phyloP scores from a whole-genome alignment of 2,888 invertebrate species.

The Notodonta ziczac region DNA sequence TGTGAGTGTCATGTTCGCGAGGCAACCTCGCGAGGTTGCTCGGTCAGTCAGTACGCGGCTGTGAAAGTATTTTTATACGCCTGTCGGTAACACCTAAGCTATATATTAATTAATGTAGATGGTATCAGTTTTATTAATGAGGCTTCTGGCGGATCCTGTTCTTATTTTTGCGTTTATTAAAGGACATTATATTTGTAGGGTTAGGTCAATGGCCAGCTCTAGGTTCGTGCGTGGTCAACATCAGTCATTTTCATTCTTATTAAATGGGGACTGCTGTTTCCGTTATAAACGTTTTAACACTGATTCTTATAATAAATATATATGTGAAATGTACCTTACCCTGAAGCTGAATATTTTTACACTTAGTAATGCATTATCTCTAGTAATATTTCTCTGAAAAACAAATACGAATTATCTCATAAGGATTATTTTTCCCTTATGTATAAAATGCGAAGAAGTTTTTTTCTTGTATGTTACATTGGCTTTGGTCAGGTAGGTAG shows the following conservation, averaged over 20 bases:
- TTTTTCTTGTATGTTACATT: no score
- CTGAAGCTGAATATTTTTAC: no score
- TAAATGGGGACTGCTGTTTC: no score
- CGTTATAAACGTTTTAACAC: no score
- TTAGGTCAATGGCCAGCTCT: background rate
- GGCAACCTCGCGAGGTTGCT: background rate
- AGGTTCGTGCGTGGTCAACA: background rate
- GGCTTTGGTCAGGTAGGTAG: background rate
- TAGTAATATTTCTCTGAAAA: no score
- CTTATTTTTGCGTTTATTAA: slow-evolving; percentile 1
- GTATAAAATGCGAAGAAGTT: no score
- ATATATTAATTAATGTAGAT: slow-evolving; percentile 6
- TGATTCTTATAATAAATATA: no score
- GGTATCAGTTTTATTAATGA: slow-evolving; percentile 1
- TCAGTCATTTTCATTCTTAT: background rate
- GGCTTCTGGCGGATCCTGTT: background rate
- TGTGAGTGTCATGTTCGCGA: no score
- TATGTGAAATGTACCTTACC: no score
- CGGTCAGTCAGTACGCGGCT: background rate
- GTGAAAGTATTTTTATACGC: slow-evolving; percentile 7
- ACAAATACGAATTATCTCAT: no score
- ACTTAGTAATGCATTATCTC: no score
- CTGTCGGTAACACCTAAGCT: slow-evolving; percentile 2
- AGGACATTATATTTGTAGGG: background rate
- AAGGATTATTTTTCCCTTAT: no score